A percentile compares a stretch with the other conserved stretches of the same genome.
These are phyloP conservation scores for Chromobotia macracanthus DNA, from an alignment of 2,797 vertebrate genomes.

Conservation along the genomic window DNA sequence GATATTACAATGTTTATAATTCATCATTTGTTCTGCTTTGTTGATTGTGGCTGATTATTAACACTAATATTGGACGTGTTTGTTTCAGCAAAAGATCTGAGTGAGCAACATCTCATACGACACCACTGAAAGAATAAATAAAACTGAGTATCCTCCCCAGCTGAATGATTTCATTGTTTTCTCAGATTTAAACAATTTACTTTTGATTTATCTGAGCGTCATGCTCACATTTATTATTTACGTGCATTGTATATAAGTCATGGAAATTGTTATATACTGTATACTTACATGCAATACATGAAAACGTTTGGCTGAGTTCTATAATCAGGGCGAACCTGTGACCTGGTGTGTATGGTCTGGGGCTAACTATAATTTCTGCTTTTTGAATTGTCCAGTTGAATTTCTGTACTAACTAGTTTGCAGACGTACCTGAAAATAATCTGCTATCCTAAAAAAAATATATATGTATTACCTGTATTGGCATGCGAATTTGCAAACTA, in stretches of 20 bases:
- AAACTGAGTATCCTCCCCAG: neutral
- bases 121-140: neutral
- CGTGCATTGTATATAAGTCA: neutral
- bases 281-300: neutral
- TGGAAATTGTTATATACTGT: neutral
- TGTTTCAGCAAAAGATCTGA: neutral
- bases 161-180: slow-evolving; percentile 18
- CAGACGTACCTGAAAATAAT: too few species aligned
- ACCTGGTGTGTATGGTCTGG: too few species aligned
- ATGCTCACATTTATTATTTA: slow-evolving; percentile 1
- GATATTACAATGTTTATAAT: neutral
- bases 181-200: slow-evolving; percentile 2
- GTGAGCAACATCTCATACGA: neutral
- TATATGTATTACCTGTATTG: neutral
- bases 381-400: too few species aligned
- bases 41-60: neutral
- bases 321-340: too few species aligned
- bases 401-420: too few species aligned
- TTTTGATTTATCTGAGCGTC: neutral
- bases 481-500: neutral
- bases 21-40: neutral
- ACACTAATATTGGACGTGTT: neutral
- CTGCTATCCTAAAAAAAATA: too few species aligned
- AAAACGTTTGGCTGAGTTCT: neutral
- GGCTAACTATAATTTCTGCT: too few species aligned